Evolutionary conservation across 1,140 invertebrate genomes (phyloP).

Genomic region (Pogonus chalceus): DNA sequence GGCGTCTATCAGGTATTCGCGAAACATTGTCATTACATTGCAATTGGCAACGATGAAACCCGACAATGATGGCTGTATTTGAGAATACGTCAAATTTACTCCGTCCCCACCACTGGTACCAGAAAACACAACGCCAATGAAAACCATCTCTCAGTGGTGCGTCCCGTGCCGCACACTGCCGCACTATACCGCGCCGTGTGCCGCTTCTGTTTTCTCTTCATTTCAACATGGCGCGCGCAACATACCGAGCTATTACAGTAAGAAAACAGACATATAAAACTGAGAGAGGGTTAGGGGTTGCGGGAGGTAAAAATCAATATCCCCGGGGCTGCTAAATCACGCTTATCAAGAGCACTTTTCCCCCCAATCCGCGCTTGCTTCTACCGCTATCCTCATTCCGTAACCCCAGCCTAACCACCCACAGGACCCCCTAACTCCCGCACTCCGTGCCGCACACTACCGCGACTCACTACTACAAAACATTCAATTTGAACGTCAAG

Average conservation of each 20-base stretch:
- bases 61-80: conserved; percentile 35
- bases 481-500: conserved; percentile 36
- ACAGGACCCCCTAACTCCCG: conserved; percentile 37
- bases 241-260: conserved; percentile 37
- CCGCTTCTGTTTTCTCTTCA: conserved; percentile 5
- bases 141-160: conserved; percentile 30
- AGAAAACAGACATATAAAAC: conserved; percentile 42
- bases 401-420: neutral
- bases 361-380: conserved; percentile 30
- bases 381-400: conserved; percentile 3
- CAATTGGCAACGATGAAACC: conserved; percentile 19
- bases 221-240: conserved; percentile 23
- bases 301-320: conserved; percentile 55
- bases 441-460: conserved; percentile 34
- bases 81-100: conserved; percentile 26
- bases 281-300: conserved; percentile 37
- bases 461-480: conserved; percentile 36
- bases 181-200: too few relatives aligned
- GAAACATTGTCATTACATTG: conserved; percentile 7
- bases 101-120: conserved; percentile 14
- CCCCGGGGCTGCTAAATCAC: conserved; percentile 60
- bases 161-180: conserved; percentile 21
- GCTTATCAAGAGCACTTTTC: conserved; percentile 60
- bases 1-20: neutral
- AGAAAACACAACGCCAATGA: conserved; percentile 36